Evolutionary conservation across 2,888 invertebrate genomes (phyloP), one percentile per base, ranked within the genome.

Genomic region (Gibbula magus): DNA sequence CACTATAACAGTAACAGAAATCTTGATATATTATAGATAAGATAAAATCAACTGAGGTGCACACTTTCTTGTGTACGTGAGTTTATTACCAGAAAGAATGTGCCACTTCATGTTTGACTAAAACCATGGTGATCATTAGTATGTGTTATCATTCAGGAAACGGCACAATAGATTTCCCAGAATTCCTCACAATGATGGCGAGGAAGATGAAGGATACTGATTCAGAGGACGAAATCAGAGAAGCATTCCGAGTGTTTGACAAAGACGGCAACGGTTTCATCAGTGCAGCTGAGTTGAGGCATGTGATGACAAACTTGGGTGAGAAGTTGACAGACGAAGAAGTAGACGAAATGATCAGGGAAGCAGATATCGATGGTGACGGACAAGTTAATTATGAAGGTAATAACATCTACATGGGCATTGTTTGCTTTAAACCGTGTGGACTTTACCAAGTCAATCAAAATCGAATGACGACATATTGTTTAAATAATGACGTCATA

Each of bases 131-230:
- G 7, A 35, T 5, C 7, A 35, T 88, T 20, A 20, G 10, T 25
- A n/a, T 5, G n/a, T 32, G 52, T 73, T 18, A n/a, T 0, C 32
- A 66, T 70, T 2, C 75, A 99, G 98, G 99, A 93, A 99, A 99
- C 94, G 99, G 99, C 93, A 99, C 99, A 94, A 99, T 99, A 94
- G 99, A 99, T 95, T 99, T 99, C 94, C 99, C 99, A 91, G 99
- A 99, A 95, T 99, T 99, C 95, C 95, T 99, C 93, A 99, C 99
- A 93, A 99, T 99, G 99, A 99, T 99, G 99, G 99, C 99, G 93
- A 96, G 99, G 93, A 99, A 99, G 96, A 99, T 99, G 99, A 99
- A 99, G 94, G 99, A 99, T 95, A 99, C 99, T 88, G 99, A 99
- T 95, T 93, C 98, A 94, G 99, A 99, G 95, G 99, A 99, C 94